Percentiles rank a stretch among this genome's conserved stretches.
Conservation (phyloP, 2,113 vertebrate genomes). For the Meriones unguiculatus region DNA sequence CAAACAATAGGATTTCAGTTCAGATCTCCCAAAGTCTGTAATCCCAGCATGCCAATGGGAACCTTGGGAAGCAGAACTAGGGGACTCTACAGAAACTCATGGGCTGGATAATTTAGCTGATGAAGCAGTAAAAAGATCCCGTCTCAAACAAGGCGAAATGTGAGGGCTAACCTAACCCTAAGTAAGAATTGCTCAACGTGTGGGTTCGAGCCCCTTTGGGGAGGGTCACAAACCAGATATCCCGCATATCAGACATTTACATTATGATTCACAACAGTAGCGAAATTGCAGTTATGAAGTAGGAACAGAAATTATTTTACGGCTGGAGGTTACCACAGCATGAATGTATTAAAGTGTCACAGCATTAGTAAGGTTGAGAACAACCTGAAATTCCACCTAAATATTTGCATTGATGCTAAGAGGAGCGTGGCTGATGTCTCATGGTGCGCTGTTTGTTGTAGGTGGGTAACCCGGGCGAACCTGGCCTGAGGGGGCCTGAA, state of each 20-base stretch:
- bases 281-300: not conserved
- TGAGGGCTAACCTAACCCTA: not conserved
- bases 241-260: not conserved
- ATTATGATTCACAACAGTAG: not conserved
- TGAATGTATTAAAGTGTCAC: not conserved
- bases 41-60: too few species aligned
- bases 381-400: not conserved
- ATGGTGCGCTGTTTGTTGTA: slow-evolving; percentile 72
- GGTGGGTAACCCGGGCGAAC: slow-evolving; percentile 93
- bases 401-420: not conserved
- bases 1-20: not conserved
- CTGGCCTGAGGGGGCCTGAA: slow-evolving; percentile 94
- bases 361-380: not conserved
- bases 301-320: not conserved
- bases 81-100: not conserved
- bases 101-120: not conserved
- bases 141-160: not conserved
- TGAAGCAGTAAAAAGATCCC: not conserved
- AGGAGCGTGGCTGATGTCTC: not conserved
- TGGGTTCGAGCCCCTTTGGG: not conserved
- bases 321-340: not conserved
- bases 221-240: too few species aligned
- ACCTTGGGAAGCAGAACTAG: too few species aligned
- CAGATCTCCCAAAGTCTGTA: not conserved
- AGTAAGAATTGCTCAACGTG: not conserved